Base-by-base conservation (phyloP, 2,888 invertebrate genomes). In the Chesias legatella region DNA sequence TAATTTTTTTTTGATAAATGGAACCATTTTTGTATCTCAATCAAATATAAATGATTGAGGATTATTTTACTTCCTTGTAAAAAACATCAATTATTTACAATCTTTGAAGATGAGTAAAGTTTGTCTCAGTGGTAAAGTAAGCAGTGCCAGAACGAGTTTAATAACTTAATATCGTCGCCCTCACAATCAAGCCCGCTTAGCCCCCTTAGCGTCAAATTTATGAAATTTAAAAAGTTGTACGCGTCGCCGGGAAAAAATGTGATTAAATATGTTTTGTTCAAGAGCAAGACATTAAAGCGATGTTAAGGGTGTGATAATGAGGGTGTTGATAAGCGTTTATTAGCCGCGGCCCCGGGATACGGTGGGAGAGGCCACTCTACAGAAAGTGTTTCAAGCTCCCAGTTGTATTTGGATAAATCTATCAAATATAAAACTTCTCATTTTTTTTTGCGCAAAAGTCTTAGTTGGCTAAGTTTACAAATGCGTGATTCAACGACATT, bases 251-350 rank as follows among this genome's bases (percentile, higher is more conserved):
- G 72, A 76, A 85, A 81, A 88, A 88, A 85, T 86, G 83, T 80
- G 88, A 89, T 89, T 89, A 89, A 89, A 89, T 88, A 89, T 89
- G 88, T 89, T 88, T 88, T 89, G 88, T 88, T 88, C 88, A 84
- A 86, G 79, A 83, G 85, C 83, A 83, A 82, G 84, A 86, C 88
- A 88, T 88, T 88, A 86, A 88, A 84, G 83, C 79, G 85, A 86
- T 83, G 88, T 85, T 88, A 86, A 88, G 88, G 88, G 88, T 86
- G 88, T 84, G 88, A 89, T 89, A 89, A 89, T 88, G 86, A 85
- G 85, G 73, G 77, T 79, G 83, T 82, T 88, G 88, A 88, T 88
- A 88, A 88, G 88, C 88, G 80, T 88, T 88, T 88, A 88, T 88
- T 88, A 88, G 88, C 77, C 79, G 64, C 70, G 73, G 66, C 73